Percentiles rank a stretch among this genome's conserved stretches.
Conservation (phyloP, 2,797 vertebrate species). For the Galagoides demidoff region DNA sequence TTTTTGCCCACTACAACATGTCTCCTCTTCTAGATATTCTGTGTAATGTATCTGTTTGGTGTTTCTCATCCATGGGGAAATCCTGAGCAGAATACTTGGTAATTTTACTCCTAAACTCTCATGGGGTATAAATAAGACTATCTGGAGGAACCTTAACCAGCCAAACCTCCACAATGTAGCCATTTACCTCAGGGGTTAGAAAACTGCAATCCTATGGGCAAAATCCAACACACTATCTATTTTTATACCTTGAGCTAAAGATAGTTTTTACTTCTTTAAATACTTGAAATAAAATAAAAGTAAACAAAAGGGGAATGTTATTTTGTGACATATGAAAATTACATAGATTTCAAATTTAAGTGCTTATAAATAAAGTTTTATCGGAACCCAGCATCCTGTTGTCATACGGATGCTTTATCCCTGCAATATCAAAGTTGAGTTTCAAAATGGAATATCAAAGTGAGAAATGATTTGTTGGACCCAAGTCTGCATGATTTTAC, state of each 20-base stretch:
- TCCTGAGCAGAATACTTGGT: background rate
- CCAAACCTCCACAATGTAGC: background rate
- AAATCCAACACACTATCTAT: background rate
- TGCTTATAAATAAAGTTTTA: background rate
- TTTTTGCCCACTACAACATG: accelerated
- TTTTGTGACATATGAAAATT: background rate
- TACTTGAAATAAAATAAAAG: background rate
- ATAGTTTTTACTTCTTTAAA: background rate
- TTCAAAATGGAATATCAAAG: background rate
- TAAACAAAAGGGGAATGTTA: background rate
- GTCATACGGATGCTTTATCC: too few species aligned
- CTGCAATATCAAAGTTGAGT: background rate
- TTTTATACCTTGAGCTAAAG: background rate
- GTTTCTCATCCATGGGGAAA: background rate
- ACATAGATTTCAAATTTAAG: background rate
- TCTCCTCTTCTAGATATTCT: background rate
- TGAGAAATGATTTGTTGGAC: background rate
- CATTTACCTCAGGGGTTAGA: accelerated
- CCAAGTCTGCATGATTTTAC: background rate
- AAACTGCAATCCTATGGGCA: accelerated
- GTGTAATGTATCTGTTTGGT: accelerated
- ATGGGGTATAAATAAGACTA: background rate
- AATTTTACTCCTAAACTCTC: background rate
- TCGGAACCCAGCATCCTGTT: background rate
- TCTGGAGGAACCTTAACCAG: background rate